phyloP scores from a whole-genome alignment of 2,113 vertebrate species.

The Thunnus thynnus region DNA sequence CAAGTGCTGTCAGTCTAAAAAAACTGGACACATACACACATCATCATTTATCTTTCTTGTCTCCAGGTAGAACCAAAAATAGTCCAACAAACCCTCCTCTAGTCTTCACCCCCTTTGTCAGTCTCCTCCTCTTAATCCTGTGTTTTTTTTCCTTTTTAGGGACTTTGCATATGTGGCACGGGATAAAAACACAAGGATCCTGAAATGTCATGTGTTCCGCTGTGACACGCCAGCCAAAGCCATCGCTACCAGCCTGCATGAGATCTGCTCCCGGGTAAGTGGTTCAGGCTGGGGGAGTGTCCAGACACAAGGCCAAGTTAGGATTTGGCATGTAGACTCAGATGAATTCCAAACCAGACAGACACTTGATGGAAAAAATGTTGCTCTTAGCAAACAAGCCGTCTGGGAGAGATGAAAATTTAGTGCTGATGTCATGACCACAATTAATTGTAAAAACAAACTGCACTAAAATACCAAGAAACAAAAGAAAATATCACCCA shows the following conservation, averaged over 20 bases:
- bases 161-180: constrained; percentile 98
- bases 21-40: constrained; percentile 16
- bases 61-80: constrained; percentile 10
- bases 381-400: neutral
- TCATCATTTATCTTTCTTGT: constrained; percentile 1
- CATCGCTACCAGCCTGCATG: constrained; percentile 98
- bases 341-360: neutral
- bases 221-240: constrained; percentile 99
- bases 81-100: neutral
- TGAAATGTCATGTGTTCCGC: constrained; percentile 99
- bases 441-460: neutral
- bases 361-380: neutral
- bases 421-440: neutral
- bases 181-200: constrained; percentile 96
- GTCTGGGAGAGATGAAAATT: neutral
- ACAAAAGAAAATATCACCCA: neutral
- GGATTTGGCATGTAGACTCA: constrained; percentile 23
- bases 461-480: neutral
- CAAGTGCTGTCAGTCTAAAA: constrained; percentile 22
- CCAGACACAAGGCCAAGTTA: constrained; percentile 3
- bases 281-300: neutral
- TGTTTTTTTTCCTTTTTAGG: constrained; percentile 76
- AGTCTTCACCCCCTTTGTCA: neutral
- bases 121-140: constrained; percentile 17
- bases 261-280: constrained; percentile 98